Percentiles rank a stretch among this genome's conserved stretches.
Evolutionary conservation across 35 echinoderm and acorn worm genomes (phyloP).

Genomic region (Lytechinus variegatus): DNA sequence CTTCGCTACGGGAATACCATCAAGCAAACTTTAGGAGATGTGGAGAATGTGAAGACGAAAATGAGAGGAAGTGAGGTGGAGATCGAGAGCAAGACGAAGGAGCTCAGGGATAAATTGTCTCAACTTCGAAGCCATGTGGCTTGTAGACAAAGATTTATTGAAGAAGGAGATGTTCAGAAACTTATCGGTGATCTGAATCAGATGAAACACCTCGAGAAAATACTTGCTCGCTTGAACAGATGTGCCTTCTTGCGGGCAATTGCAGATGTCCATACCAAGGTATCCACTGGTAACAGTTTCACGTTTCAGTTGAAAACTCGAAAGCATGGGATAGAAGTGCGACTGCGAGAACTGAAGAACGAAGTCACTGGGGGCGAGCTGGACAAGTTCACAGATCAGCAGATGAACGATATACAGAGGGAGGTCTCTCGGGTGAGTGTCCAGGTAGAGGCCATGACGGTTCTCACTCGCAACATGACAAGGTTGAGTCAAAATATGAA

Average conservation of each 20-base stretch:
- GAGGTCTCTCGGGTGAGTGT: conserved; percentile 5
- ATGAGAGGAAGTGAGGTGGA: conserved; percentile 44
- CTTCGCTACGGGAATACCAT: conserved; percentile 64
- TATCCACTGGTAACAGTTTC: not conserved
- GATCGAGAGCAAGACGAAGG: conserved; percentile 20
- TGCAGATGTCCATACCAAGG: not conserved
- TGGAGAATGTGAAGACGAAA: conserved; percentile 52
- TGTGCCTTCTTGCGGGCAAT: not conserved
- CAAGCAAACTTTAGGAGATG: conserved; percentile 49
- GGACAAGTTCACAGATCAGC: conserved; percentile 41
- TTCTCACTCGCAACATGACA: not conserved
- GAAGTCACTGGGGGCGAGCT: not conserved
- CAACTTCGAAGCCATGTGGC: not conserved
- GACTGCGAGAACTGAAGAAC: conserved; percentile 1
- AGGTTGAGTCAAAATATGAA: not conserved
- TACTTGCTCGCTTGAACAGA: not conserved
- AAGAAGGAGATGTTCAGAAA: not conserved
- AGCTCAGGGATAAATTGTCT: not conserved
- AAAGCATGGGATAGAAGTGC: no score
- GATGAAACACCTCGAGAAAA: conserved; percentile 22
- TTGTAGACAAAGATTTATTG: not conserved
- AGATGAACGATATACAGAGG: conserved; percentile 8
- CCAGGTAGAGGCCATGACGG: not conserved
- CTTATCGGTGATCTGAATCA: not conserved
- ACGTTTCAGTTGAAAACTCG: not conserved